Base-by-base conservation (phyloP, 2,888 invertebrate species). In the Dendrolimus houi region DNA sequence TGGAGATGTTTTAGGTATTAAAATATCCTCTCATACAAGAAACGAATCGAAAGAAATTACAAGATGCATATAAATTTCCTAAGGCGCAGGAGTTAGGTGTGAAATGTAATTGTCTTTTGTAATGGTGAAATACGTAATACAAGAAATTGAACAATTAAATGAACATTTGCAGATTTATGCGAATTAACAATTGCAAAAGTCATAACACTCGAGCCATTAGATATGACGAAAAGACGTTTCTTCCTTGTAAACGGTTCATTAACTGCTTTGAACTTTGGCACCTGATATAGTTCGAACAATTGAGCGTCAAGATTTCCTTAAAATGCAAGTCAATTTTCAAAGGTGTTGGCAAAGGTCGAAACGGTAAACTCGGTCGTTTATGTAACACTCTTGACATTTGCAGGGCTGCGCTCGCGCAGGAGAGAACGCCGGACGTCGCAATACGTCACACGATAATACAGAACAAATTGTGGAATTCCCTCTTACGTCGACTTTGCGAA, bases 371-470 rank as follows among this genome's bases (percentile, higher is more conserved):
- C 68, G 74, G 68, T 65, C 67, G 65, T 69, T 85, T 83, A 81
- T 76, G 79, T 83, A 85, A 87, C 71, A 74, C 68, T 79, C 76
- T 77, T 80, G 80, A 82, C 84, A 85, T 86, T 86, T 85, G 72
- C 71, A 78, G 76, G 81, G 79, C 68, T 47, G 47, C 47, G 47
- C 47, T 12, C 9, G 9, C 9, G 47, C 47, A 47, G 9, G 3
- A 47, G 47, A 9, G 47, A 47, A 7, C 47, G 47, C 47, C 61
- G 61, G 61, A 58, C 60, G 55, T 56, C 56, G 55, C 55, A 60
- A 64, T 62, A 74, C 79, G 79, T 79, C 79, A 79, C 60, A 55
- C 10, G 47, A 12, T 12, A 9, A 47, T 12, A 12, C 12, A 10
- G 12, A 56, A 56, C 62, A 62, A 57, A 61, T 69, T 67, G 68